These are phyloP conservation scores for Mylabris phalerata DNA, from an alignment of 1,140 invertebrate genomes.

Conservation along the genomic window DNA sequence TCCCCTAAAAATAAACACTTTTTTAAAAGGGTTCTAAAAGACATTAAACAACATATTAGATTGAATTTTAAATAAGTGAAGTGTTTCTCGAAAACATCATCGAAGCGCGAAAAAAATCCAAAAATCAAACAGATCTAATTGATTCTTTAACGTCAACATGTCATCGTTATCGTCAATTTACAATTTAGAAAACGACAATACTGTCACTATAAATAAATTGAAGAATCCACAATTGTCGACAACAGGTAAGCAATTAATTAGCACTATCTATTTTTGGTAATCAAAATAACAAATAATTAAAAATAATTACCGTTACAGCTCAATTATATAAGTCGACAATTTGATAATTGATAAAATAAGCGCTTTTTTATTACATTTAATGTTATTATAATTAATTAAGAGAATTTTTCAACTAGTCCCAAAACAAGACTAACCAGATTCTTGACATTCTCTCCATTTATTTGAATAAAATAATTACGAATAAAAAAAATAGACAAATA, in stretches of 20 bases:
- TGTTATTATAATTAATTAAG: not conserved
- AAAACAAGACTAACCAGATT: no score
- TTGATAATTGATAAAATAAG: not conserved
- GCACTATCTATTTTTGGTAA: constrained; percentile 1
- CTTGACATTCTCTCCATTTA: no score
- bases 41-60: constrained; percentile 7
- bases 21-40: constrained; percentile 5
- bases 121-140: not conserved
- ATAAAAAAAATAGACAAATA: no score
- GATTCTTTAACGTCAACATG: constrained; percentile 6
- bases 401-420: no score
- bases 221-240: constrained; percentile 5
- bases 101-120: not conserved
- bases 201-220: constrained; percentile 7
- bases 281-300: not conserved
- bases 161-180: constrained; percentile 1
- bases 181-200: constrained; percentile 1
- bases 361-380: not conserved
- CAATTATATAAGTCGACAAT: not conserved
- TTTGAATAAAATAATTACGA: no score
- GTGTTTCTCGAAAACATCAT: no score
- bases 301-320: not conserved
- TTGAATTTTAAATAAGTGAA: not conserved
- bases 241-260: constrained; percentile 9
- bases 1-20: constrained; percentile 8